Evolutionary conservation across 2,113 vertebrate species (phyloP).

Genomic region (Callionymus lyra): DNA sequence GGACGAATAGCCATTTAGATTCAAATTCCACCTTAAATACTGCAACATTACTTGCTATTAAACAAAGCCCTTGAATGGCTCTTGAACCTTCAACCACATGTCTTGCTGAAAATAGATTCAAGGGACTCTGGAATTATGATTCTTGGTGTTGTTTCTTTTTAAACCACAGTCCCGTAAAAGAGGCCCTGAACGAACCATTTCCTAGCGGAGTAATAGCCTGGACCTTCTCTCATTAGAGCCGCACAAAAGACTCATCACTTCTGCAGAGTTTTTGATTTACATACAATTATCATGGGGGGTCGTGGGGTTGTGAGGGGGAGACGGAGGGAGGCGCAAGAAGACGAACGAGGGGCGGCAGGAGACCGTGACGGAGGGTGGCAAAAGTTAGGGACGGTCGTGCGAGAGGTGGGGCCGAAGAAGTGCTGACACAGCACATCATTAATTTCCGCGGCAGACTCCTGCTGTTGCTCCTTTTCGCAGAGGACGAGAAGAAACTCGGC

Average conservation of each 20-base stretch:
- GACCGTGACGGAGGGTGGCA: background rate
- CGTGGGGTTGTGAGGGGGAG: no score
- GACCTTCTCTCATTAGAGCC: conserved; percentile 53
- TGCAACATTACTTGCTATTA: no score
- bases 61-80: no score
- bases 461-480: conserved; percentile 49
- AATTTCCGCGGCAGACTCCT: conserved; percentile 49
- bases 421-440: conserved; percentile 55
- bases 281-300: conserved; percentile 56
- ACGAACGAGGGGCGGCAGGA: background rate
- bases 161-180: no score
- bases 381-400: background rate
- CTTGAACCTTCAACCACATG: no score
- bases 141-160: no score
- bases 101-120: no score
- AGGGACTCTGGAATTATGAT: no score
- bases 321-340: conserved; percentile 41
- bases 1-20: no score
- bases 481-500: conserved; percentile 25
- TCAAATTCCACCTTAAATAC: no score
- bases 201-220: conserved; percentile 17
- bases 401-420: conserved; percentile 30
- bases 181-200: no score
- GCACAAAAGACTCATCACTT: conserved; percentile 58
- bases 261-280: conserved; percentile 57